Conservation (phyloP, 2,888 invertebrate genomes). For the Eristalinus sepulchralis region DNA sequence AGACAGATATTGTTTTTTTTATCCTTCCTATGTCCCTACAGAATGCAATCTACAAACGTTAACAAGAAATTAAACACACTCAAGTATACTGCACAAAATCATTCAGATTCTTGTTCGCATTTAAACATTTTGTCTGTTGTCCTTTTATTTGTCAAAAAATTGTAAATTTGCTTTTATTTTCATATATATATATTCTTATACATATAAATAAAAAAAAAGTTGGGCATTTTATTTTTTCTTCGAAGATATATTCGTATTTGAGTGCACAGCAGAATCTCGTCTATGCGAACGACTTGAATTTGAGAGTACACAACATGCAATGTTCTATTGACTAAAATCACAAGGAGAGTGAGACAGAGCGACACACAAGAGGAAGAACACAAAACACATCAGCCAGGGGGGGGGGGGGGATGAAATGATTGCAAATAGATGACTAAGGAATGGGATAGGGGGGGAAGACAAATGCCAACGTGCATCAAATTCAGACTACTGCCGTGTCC, state of each 20-base stretch:
- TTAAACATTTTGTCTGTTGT: conserved; percentile 39
- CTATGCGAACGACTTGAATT: not conserved
- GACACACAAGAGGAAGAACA: not conserved
- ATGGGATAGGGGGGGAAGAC: too few species aligned
- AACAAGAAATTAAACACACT: not conserved
- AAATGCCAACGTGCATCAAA: not conserved
- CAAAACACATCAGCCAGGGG: too few species aligned
- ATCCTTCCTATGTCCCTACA: too few species aligned
- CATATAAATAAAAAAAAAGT: conserved; percentile 69
- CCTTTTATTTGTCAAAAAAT: conserved; percentile 66
- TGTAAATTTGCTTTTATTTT: conserved; percentile 69
- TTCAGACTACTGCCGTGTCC: not conserved
- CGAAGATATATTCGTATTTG: conserved; percentile 62
- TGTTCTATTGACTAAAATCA: not conserved
- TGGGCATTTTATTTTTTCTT: conserved; percentile 37
- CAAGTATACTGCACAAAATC: not conserved
- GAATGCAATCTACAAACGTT: not conserved
- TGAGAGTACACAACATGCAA: not conserved
- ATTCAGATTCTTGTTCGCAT: conserved; percentile 16
- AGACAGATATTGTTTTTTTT: too few species aligned
- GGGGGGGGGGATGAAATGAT: too few species aligned
- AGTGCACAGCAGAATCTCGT: conserved; percentile 1
- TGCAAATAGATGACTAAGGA: too few species aligned
- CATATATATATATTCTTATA: conserved; percentile 72
- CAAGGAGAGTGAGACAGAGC: not conserved